Conservation (phyloP, 2,888 invertebrate species). For the Aromia moschata region DNA sequence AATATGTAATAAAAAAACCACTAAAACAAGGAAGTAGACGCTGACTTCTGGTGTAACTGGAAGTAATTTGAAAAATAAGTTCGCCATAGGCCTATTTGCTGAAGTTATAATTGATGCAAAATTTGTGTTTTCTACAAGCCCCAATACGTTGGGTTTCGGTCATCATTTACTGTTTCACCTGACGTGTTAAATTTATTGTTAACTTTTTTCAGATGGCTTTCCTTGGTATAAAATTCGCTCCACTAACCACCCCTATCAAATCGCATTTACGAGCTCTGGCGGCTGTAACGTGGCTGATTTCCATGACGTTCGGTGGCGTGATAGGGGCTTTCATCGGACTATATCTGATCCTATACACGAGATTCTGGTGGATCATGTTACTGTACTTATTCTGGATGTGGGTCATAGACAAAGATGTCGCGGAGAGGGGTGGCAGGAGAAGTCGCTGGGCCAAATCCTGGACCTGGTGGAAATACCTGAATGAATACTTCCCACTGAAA, state of each 20-base stretch:
- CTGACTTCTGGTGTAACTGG: no score
- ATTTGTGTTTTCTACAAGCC: no score
- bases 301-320: slow-evolving; percentile 71
- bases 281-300: slow-evolving; percentile 76
- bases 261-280: slow-evolving; percentile 86
- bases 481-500: slow-evolving; percentile 86
- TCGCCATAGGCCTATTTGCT: no score
- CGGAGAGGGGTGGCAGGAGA: slow-evolving; percentile 66
- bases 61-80: no score
- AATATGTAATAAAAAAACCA: no score
- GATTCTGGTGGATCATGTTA: slow-evolving; percentile 66
- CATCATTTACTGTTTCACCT: no score
- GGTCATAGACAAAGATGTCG: slow-evolving; percentile 67
- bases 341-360: slow-evolving; percentile 68
- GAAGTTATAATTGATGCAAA: no score
- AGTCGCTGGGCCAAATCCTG: slow-evolving; percentile 65
- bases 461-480: slow-evolving; percentile 76
- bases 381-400: slow-evolving; percentile 73
- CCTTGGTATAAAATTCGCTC: slow-evolving; percentile 87
- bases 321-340: slow-evolving; percentile 65
- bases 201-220: slow-evolving; percentile 60
- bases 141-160: no score
- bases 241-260: slow-evolving; percentile 76
- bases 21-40: no score
- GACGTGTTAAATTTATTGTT: no score